Base-by-base conservation (phyloP, 37 sponge, comb jelly and placozoan genomes). In the Oopsacas minuta region DNA sequence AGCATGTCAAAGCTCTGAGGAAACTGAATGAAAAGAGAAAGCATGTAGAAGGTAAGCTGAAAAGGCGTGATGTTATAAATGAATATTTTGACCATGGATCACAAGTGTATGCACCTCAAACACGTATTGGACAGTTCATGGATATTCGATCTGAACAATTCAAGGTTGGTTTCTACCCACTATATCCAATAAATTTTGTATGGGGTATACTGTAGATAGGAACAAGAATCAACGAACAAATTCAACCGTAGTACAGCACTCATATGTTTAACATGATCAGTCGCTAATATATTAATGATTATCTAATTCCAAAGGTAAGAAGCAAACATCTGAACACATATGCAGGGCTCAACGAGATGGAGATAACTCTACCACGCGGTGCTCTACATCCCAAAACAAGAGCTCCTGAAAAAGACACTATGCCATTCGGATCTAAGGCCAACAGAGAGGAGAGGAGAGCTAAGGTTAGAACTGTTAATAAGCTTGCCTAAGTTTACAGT, bases 21-120 rank as follows among this genome's bases (percentile, higher is more conserved):
- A 92, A 92, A 87, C 85, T 97, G 82, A 90, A 87, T 36, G 85
- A 89, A 81, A 83, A 94, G 83, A 38, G 91, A 10, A 52, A 86
- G 10, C 86, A 92, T 42, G 93, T 97, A 36, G 95, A 94, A 83
- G 90, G 90, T 1, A 94, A 88, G 37, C 85, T 88, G 81, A 39
- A 90, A 23, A 37, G 89, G 35, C 81, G 95, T 37, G 81, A 94
- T 39, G 83, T 94, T 52, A 90, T 94, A 37, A 84, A 87, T 37
- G 90, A 92, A n/a, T 97, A 97, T 86, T 89, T 86, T 37, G 87
- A 92, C 88, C 91, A 88, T 87, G 88, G 85, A 38, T 97, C 97
- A 22, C 87, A 91, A 85, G 92, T 92, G 46, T 97, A 97, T 82
- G 97, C 97, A 52, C 97, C 97, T 20, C 90, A 91, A 90, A 92